phyloP scores from a whole-genome alignment of 1,140 invertebrate genomes.

The Drosophila parabipectinata region DNA sequence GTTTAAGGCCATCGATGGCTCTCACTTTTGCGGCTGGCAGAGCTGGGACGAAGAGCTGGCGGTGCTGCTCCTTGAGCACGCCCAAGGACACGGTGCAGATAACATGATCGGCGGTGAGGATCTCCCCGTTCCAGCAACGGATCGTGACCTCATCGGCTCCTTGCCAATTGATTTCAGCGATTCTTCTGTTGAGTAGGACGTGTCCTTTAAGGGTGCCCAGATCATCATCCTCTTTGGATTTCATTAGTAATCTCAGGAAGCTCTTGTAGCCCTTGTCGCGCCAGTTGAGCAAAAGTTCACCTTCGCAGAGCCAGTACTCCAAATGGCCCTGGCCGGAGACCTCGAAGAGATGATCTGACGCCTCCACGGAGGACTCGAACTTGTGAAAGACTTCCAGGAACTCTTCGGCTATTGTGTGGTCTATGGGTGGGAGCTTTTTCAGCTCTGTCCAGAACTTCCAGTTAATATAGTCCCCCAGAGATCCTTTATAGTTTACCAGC shows the following conservation, averaged over 20 bases:
- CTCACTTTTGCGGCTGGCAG: constrained; percentile 86
- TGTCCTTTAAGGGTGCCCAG: constrained; percentile 69
- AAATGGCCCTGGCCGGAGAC: constrained; percentile 85
- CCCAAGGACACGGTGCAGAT: constrained; percentile 89
- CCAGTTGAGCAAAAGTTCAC: constrained; percentile 87
- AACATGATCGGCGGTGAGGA: constrained; percentile 87
- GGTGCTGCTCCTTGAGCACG: constrained; percentile 87
- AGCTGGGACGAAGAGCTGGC: constrained; percentile 86
- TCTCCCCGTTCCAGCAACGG: constrained; percentile 86
- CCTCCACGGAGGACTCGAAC: constrained; percentile 86
- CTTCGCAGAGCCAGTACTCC: constrained; percentile 87
- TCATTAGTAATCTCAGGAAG: constrained; percentile 86
- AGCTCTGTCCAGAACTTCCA: constrained; percentile 75
- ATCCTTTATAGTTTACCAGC: constrained; percentile 68
- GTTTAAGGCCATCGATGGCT: constrained; percentile 87
- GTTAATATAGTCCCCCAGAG: constrained; percentile 85
- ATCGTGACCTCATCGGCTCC: constrained; percentile 70
- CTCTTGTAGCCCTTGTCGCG: constrained; percentile 86
- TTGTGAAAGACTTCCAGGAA: constrained; percentile 85
- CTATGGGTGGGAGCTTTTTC: constrained; percentile 48
- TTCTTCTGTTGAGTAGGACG: constrained; percentile 85
- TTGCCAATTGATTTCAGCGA: constrained; percentile 84
- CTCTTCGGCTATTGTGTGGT: constrained; percentile 74
- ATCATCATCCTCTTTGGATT: constrained; percentile 33
- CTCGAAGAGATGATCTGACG: constrained; percentile 86